Base-by-base conservation (phyloP, 2,797 vertebrate genomes). In the Harpagifer antarcticus region DNA sequence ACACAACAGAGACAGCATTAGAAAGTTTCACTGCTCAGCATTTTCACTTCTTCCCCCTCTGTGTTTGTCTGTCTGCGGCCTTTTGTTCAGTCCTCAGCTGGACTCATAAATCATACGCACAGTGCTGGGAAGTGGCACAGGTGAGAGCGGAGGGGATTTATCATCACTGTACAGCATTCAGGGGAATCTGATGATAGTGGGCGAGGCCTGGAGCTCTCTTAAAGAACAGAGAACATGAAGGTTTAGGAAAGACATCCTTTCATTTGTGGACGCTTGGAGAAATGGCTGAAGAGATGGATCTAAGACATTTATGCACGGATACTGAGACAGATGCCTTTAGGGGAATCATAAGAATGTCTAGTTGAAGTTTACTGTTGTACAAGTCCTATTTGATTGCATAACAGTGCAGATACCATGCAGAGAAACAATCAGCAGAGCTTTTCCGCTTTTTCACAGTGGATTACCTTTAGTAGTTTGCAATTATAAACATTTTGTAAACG, bases 31-130 rank as follows among this genome's bases (percentile, higher is more conserved):
- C 68, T 66, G 57, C 61, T 91, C 83, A 87, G 85, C 88, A n/a
- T 72, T 88, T 89, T 89, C 68, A 59, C 19, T 50, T 19, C 68
- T 47, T 11, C 37, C 47, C 56, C 12, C 43, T 68, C 45, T 79
- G 68, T 68, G 58, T 86, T 70, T 67, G 65, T 72, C 53, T 76
- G 68, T 68, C 74, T 77, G 72, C 72, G 79, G 83, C 89, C 87
- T 88, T 89, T 89, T 90, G 87, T 88, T 86, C 84, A 42, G 78
- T 76, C 80, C 52, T 86, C 78, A 79, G 83, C 62, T 42, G 42
- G 67, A 74, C 83, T 86, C 90, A 90, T 92, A 91, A 92, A 91
- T 93, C 91, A 93, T 71, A 76, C 7, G 27, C 74, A 57, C 74
- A 56, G 72, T 63, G 73, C 76, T 16, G 65, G 71, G 73, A 76